A percentile compares a stretch with the other conserved stretches of the same genome.
Evolutionary conservation across 1,140 invertebrate genomes (phyloP).

Genomic region (Drosophila quadrilineata): DNA sequence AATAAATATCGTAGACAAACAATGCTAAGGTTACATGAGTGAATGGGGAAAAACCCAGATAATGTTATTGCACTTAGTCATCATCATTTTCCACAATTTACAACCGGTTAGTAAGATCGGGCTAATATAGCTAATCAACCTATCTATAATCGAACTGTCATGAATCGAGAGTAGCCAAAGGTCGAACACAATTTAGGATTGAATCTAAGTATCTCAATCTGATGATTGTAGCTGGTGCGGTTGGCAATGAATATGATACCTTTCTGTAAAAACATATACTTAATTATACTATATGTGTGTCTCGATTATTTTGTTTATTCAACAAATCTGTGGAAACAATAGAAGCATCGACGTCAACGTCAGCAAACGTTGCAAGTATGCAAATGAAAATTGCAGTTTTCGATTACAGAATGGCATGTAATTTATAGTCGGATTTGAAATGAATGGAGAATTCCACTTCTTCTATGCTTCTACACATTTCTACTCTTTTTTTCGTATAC

Average conservation of each 20-base stretch:
- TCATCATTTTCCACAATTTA: slow-evolving; percentile 21
- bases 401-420: slow-evolving; percentile 48
- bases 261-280: neutral
- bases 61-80: slow-evolving; percentile 45
- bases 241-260: slow-evolving; percentile 43
- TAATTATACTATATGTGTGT: neutral
- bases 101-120: slow-evolving; percentile 44
- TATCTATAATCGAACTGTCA: slow-evolving; percentile 38
- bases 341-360: slow-evolving; percentile 8
- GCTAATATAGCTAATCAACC: slow-evolving; percentile 31
- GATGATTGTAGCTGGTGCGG: neutral
- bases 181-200: slow-evolving; percentile 25
- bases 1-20: slow-evolving; percentile 24
- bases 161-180: slow-evolving; percentile 22
- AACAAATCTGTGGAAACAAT: slow-evolving; percentile 10
- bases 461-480: no score
- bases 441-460: no score
- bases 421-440: slow-evolving; percentile 50
- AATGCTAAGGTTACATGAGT: slow-evolving; percentile 20
- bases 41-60: slow-evolving; percentile 1
- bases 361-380: slow-evolving; percentile 25
- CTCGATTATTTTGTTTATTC: neutral
- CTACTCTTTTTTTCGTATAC: no score
- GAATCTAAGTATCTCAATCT: neutral
- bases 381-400: slow-evolving; percentile 53